Evolutionary conservation across 2,888 invertebrate genomes (phyloP), one percentile per base, ranked within the genome.

Genomic region (Dinocampus coccinellae): DNA sequence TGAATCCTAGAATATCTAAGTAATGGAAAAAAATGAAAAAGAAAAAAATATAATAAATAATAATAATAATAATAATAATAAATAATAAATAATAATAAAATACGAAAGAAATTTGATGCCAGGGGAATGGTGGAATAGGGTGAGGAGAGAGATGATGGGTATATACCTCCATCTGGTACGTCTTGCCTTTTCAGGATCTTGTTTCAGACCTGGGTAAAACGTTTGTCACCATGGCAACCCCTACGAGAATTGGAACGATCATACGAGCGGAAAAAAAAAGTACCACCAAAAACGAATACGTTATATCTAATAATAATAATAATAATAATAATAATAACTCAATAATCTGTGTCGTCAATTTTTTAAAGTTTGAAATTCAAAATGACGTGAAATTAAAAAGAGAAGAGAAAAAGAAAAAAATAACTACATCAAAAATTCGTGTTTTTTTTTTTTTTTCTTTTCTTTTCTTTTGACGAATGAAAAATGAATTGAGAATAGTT

Each of bases 191-290:
- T 61, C 69, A 69, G 69, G 69, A 69, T 69, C 69, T 62, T 36
- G 47, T 63, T 70, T 64, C 70, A 60, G 42, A 55, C 61, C 69
- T 53, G 52, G 75, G 82, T 80, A 79, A n/a, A 79, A 77, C 80
- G 79, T 79, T 79, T 77, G 83, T 83, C 76, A 79, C 78, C 80
- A 84, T 81, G 81, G 82, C 78, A 83, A 84, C 83, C 77, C 77
- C 77, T 72, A 73, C 71, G 16, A 16, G 33, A 64, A 52, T 64
- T 42, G 63, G 29, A 29, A 26, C 29, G 47, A 42, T 47, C 29
- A 47, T 47, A 47, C 16, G 47, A 47, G 16, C 16, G 47, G 6
- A 47, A 7, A 47, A 55, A 22, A 34, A 58, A 60, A 60, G 16
- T 16, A 29, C 26, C 10, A 10, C 3, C 3, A 39, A n/a, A 16